Base-by-base conservation (phyloP, 37 sponge, comb jelly and placozoan species). In the Hexactinellida sp. region DNA sequence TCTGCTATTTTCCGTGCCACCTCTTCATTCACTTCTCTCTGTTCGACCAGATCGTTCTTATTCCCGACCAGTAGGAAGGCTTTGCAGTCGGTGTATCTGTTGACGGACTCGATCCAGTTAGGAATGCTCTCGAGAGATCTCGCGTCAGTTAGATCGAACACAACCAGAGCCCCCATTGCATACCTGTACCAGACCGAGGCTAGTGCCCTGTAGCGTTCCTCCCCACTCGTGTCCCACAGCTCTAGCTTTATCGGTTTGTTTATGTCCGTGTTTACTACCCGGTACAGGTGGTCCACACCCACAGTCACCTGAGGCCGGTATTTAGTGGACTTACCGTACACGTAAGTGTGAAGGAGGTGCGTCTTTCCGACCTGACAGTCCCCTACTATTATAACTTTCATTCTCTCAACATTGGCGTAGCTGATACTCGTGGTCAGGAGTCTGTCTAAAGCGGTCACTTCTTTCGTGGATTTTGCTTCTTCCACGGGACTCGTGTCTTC, bases 1-100 rank as follows among this genome's bases (percentile, higher is more conserved):
- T 63, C 76, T 32, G 76, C 76, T 10, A 63, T 63, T 23, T 63
- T 63, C 30, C 13, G 3, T 3, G 76, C 76, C 76, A 63, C 76
- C 5, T 63, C 34, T 32, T n/a, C 5, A n/a, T 63, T 23, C 32
- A 63, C 76, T n/a, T 63, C 13, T 28, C 76, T 63, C 76, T 63
- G 76, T 23, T 63, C 76, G 3, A 63, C 34, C 5, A 63, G 34
- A n/a, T 63, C 76, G 13, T 63, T 63, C 76, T 63, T 63, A 28
- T 63, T 63, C 13, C 76, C 76, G 3, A 63, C 76, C 28, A 63
- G 34, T 3, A 63, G 3, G 76, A 21, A 63, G 5, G 76, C 76
- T n/a, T 63, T 63, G 76, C 76, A 63, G 76, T 63, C 76, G 3
- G 76, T 63, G 76, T 63, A 63, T 23, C 76, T 10, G 28, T 63